Evolutionary conservation across 2,797 vertebrate species (phyloP), one percentile per base, ranked within the genome.

Genomic region (Melanotaenia maccullochi): DNA sequence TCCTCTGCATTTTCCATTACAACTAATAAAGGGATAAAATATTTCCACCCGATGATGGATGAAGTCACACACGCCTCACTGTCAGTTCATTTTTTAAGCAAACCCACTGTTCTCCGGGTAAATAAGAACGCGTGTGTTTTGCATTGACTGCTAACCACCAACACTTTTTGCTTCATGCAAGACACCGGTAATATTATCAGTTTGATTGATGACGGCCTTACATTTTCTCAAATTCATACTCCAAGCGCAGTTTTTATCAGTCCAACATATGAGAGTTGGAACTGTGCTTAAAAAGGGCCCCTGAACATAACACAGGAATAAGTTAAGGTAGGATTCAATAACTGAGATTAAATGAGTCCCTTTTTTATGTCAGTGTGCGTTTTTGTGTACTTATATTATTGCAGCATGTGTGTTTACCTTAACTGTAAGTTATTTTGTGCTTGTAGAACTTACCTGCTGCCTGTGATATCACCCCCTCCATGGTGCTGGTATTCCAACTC

Each of bases 401-500:
- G 52, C 13, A 69, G 79, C 61, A 0, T 64, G 5, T 49, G 58
- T 33, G 33, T 52, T 70, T 52, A 73, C 14, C 60, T 73, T 30
- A 68, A 55, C 35, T 71, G 63, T 58, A 28, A 79, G 55, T 61
- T 49, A 60, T 36, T 69, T 60, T 75, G 20, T 75, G 49, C 78
- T 44, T 73, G 52, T 82, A 99, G 97, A 84, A 93, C 68, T 72
- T 98, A 61, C 96, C 96, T 77, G 85, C 92, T 18, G 82, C 90
- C 78, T 88, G 89, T 70, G 86, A 94, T 57, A 36, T 96, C 72
- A 82, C 93, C 40, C 95, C 95, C 24, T 96, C 94, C 75, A 93
- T 87, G 90, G 93, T 95, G 14, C 86, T 99, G 57, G 83, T 97
- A 9, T 97, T 98, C 87, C 94, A 95, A 68, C 94, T 99, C 47